Evolutionary conservation across 1,140 invertebrate species (phyloP).

Genomic region (Bombyx mandarina): DNA sequence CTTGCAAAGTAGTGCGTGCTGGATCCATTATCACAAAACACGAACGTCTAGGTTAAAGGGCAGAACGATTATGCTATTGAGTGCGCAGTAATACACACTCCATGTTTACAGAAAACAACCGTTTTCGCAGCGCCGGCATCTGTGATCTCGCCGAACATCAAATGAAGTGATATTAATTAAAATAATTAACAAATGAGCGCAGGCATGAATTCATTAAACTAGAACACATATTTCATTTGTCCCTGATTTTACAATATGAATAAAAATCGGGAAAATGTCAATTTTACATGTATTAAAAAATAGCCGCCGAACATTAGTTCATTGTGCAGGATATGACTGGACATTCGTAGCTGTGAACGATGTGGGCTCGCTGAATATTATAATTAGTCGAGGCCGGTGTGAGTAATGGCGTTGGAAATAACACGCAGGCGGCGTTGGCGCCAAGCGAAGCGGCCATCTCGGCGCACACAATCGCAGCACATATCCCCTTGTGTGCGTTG

Average conservation of each 20-base stretch:
- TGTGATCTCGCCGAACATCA: too few relatives aligned
- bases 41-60: conserved; percentile 46
- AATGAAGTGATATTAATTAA: too few relatives aligned
- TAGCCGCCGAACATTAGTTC: not conserved
- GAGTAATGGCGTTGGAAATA: conserved; percentile 69
- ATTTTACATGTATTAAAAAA: too few relatives aligned
- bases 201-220: too few relatives aligned
- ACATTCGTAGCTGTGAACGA: conserved; percentile 51
- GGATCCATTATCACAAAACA: conserved; percentile 23
- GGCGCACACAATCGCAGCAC: conserved; percentile 61
- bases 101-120: conserved; percentile 32
- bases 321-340: conserved; percentile 23
- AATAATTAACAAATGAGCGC: too few relatives aligned
- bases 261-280: too few relatives aligned
- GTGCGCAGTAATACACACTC: conserved; percentile 10
- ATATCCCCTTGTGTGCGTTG: conserved; percentile 58
- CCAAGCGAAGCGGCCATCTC: conserved; percentile 55
- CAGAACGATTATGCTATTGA: conserved; percentile 42
- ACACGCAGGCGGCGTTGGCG: conserved; percentile 54
- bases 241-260: too few relatives aligned
- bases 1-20: conserved; percentile 8
- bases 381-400: conserved; percentile 64
- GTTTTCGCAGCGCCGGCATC: conserved; percentile 33
- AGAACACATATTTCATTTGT: too few relatives aligned
- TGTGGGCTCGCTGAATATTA: conserved; percentile 54